phyloP scores from a whole-genome alignment of 2,888 invertebrate genomes.

The Cryptocephalus primarius region DNA sequence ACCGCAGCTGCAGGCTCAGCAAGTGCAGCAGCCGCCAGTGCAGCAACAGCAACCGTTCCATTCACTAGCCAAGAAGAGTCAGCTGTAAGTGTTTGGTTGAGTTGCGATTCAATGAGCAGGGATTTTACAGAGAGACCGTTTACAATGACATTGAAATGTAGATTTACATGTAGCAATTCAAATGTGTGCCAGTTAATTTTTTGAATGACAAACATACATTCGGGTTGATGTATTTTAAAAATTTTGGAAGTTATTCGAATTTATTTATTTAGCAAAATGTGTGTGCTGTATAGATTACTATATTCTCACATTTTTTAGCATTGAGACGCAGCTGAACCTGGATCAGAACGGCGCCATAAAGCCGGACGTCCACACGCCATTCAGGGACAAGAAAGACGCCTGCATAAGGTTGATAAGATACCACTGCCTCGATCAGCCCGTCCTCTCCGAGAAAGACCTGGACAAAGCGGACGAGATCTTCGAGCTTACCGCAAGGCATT shows the following conservation, averaged over 20 bases:
- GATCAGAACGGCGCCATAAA: slow-evolving; percentile 65
- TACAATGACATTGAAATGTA: too few relatives aligned
- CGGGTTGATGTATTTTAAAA: too few relatives aligned
- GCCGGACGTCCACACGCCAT: slow-evolving; percentile 64
- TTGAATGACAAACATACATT: too few relatives aligned
- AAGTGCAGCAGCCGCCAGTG: slow-evolving; percentile 10
- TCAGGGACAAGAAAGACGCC: slow-evolving; percentile 60
- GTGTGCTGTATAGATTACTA: neutral
- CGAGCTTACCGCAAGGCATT: slow-evolving; percentile 54
- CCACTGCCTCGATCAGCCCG: slow-evolving; percentile 62
- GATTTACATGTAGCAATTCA: too few relatives aligned
- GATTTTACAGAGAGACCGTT: too few relatives aligned
- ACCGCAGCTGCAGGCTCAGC: slow-evolving; percentile 15
- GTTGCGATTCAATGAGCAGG: too few relatives aligned
- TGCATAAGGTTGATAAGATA: slow-evolving; percentile 65
- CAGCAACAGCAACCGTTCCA: slow-evolving; percentile 18
- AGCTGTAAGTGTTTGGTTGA: slow-evolving; percentile 27
- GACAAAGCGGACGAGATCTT: slow-evolving; percentile 60
- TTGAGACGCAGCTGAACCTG: slow-evolving; percentile 62
- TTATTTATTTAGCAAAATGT: neutral
- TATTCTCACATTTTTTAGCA: slow-evolving; percentile 40
- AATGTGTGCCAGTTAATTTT: too few relatives aligned
- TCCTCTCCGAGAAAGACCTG: slow-evolving; percentile 50
- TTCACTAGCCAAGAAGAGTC: slow-evolving; percentile 31
- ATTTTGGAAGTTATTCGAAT: neutral